Percentiles rank a stretch among this genome's conserved stretches.
Evolutionary conservation across 2,888 invertebrate species (phyloP).

Genomic region (Lasioglossum leucozonium): DNA sequence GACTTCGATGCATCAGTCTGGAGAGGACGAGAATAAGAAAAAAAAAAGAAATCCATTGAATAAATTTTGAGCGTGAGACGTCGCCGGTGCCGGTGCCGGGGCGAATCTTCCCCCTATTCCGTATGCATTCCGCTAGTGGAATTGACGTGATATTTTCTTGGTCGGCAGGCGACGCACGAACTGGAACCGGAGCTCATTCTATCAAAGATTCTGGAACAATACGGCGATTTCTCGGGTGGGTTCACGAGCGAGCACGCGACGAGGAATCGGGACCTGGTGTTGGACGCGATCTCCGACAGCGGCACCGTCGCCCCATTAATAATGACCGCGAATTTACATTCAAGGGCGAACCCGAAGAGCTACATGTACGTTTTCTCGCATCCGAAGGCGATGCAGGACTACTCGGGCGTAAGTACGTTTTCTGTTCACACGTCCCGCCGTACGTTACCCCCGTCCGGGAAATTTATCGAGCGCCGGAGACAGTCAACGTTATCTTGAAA

Average conservation of each 20-base stretch:
- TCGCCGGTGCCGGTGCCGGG: slow-evolving; percentile 26
- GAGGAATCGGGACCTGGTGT: slow-evolving; percentile 91
- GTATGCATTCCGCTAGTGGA: slow-evolving; percentile 21
- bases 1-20: neutral
- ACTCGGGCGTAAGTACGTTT: slow-evolving; percentile 89
- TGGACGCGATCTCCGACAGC: slow-evolving; percentile 96
- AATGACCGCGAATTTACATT: slow-evolving; percentile 91
- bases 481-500: slow-evolving; percentile 5
- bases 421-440: slow-evolving; percentile 36
- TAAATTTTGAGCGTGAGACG: neutral
- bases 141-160: slow-evolving; percentile 53
- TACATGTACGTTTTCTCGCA: slow-evolving; percentile 96
- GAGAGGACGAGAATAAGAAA: neutral
- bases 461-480: slow-evolving; percentile 13
- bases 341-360: slow-evolving; percentile 90
- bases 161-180: slow-evolving; percentile 80
- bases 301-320: slow-evolving; percentile 93
- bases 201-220: slow-evolving; percentile 80
- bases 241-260: slow-evolving; percentile 86
- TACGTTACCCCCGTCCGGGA: neutral
- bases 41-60: neutral
- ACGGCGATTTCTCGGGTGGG: slow-evolving; percentile 85
- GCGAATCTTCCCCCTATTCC: slow-evolving; percentile 2
- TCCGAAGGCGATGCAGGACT: slow-evolving; percentile 91
- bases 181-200: slow-evolving; percentile 79